Evolutionary conservation across 2,113 vertebrate species (phyloP).

Genomic region (Corydoras sp.): DNA sequence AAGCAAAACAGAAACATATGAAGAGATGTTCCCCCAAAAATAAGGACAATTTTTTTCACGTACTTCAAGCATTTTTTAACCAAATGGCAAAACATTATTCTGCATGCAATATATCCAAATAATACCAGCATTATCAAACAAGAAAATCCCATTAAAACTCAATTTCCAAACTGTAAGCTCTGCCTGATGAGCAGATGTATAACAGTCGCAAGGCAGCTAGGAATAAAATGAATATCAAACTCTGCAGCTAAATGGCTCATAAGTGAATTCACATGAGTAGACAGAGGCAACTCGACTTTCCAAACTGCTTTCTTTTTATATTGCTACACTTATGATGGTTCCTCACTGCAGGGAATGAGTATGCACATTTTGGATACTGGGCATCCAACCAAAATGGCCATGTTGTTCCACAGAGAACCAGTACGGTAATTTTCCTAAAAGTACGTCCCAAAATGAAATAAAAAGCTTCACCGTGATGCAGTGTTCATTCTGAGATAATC

Average conservation of each 20-base stretch:
- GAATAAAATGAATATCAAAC: slow-evolving; percentile 21
- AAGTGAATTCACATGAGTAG: slow-evolving; percentile 2
- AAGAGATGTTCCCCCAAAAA: slow-evolving; percentile 7
- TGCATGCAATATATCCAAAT: neutral
- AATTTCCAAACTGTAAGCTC: neutral
- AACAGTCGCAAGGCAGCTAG: slow-evolving; percentile 13
- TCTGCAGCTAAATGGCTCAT: slow-evolving; percentile 5
- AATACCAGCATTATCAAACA: neutral
- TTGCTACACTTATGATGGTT: neutral
- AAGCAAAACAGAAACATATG: slow-evolving; percentile 28
- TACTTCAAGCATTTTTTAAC: too few species aligned
- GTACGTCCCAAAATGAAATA: too few species aligned
- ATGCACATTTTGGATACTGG: too few species aligned
- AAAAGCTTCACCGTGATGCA: too few species aligned
- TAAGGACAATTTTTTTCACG: too few species aligned
- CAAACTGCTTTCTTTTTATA: neutral
- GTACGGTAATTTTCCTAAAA: too few species aligned
- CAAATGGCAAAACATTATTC: too few species aligned
- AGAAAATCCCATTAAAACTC: slow-evolving; percentile 10
- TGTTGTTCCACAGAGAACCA: too few species aligned
- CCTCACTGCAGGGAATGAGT: too few species aligned
- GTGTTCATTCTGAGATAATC: too few species aligned
- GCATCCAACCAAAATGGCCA: too few species aligned
- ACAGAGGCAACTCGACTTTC: neutral
- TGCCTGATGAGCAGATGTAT: slow-evolving; percentile 21